Conservation (phyloP, 2,113 vertebrate species). For the Herpailurus yagouaroundi region DNA sequence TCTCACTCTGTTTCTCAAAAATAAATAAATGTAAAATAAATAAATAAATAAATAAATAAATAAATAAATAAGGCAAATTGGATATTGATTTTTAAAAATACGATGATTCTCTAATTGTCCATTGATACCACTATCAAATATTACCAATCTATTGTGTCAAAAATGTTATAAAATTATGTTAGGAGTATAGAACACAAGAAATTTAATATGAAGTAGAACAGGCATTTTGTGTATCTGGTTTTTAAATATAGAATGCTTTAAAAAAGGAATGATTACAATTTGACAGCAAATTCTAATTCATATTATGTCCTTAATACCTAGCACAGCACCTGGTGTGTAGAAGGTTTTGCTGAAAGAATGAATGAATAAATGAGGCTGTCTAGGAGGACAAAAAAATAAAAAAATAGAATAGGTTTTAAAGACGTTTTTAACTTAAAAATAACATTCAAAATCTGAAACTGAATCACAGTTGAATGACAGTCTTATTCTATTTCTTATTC, state of each 20-base stretch:
- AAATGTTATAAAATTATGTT: conserved; percentile 35
- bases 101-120: background rate
- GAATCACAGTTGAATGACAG: conserved; percentile 3
- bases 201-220: background rate
- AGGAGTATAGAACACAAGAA: background rate
- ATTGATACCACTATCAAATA: conserved; percentile 8
- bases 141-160: background rate
- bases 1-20: too few species aligned
- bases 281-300: background rate
- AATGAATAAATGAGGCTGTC: background rate
- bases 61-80: background rate
- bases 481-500: conserved; percentile 39
- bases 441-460: conserved; percentile 57
- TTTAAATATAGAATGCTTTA: conserved; percentile 21
- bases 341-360: conserved; percentile 37
- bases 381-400: background rate
- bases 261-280: conserved; percentile 3
- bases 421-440: conserved; percentile 50
- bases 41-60: too few species aligned
- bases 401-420: background rate
- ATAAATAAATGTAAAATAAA: too few species aligned
- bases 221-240: conserved; percentile 15
- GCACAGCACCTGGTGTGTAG: background rate
- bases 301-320: background rate
- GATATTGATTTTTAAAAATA: background rate